These are phyloP conservation scores for Porphyrio hochstetteri DNA, from an alignment of 2,113 vertebrate genomes.

Conservation along the genomic window DNA sequence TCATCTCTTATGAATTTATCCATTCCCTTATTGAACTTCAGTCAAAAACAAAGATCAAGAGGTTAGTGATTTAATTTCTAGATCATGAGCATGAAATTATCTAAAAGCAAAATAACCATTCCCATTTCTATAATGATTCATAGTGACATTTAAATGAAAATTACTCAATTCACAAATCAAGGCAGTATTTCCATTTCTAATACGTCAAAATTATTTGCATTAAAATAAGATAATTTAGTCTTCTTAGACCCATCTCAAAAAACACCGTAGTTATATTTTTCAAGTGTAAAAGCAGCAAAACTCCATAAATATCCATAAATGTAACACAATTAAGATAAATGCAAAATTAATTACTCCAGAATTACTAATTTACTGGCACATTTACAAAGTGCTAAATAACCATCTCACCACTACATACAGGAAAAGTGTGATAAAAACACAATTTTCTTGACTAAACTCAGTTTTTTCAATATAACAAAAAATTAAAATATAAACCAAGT, in stretches of 20 bases:
- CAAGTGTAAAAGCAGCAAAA: background rate
- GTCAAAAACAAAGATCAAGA: constrained; percentile 15
- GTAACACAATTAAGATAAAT: constrained; percentile 28
- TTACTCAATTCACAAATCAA: background rate
- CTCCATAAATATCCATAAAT: background rate
- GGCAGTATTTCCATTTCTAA: background rate
- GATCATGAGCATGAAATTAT: background rate
- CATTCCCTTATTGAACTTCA: background rate
- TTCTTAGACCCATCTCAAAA: background rate
- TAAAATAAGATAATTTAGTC: background rate
- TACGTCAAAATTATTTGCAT: constrained; percentile 40
- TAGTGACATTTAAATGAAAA: constrained; percentile 31
- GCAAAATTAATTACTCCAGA: constrained; percentile 17
- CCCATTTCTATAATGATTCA: background rate
- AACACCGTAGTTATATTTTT: background rate
- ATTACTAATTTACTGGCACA: constrained; percentile 41
- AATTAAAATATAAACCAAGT: background rate
- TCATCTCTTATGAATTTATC: background rate
- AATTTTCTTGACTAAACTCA: background rate
- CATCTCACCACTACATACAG: background rate
- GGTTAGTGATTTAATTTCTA: background rate
- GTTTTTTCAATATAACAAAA: background rate
- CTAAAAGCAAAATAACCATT: background rate
- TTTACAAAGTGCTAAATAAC: constrained; percentile 26
- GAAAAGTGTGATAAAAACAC: background rate